Conservation (phyloP, 2,113 vertebrate species). For the Phrynosoma blainvillii region DNA sequence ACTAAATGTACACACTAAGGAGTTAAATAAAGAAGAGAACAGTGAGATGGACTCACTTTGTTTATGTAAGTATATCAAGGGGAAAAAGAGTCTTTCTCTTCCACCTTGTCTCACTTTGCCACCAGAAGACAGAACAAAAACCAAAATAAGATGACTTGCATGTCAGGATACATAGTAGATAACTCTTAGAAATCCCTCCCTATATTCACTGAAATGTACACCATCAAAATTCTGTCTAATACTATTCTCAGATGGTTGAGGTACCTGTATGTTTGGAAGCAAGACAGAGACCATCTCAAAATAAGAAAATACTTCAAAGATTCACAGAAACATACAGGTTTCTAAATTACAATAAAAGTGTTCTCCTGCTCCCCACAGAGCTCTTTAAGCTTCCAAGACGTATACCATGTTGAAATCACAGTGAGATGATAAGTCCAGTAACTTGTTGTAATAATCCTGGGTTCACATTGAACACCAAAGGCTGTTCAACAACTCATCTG, state of each 20-base stretch:
- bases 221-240: background rate
- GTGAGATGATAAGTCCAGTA: too few species aligned
- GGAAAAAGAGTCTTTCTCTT: background rate
- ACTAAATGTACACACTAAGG: background rate
- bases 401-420: too few species aligned
- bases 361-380: too few species aligned
- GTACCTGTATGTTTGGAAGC: background rate
- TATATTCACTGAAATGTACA: too few species aligned
- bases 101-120: background rate
- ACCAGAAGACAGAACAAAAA: too few species aligned
- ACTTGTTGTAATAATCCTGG: background rate
- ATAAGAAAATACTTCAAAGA: background rate
- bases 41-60: background rate
- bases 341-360: too few species aligned
- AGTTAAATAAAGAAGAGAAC: background rate
- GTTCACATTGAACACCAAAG: background rate
- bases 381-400: too few species aligned
- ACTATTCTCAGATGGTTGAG: background rate
- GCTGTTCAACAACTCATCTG: too few species aligned
- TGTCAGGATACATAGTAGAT: background rate
- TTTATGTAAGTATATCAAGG: too few species aligned
- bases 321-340: too few species aligned
- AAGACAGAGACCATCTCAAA: background rate
- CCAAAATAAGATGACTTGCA: too few species aligned
- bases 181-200: too few species aligned